These are phyloP conservation scores for Sebastes schlegelii DNA, from an alignment of 2,113 vertebrate species.

Conservation along the genomic window DNA sequence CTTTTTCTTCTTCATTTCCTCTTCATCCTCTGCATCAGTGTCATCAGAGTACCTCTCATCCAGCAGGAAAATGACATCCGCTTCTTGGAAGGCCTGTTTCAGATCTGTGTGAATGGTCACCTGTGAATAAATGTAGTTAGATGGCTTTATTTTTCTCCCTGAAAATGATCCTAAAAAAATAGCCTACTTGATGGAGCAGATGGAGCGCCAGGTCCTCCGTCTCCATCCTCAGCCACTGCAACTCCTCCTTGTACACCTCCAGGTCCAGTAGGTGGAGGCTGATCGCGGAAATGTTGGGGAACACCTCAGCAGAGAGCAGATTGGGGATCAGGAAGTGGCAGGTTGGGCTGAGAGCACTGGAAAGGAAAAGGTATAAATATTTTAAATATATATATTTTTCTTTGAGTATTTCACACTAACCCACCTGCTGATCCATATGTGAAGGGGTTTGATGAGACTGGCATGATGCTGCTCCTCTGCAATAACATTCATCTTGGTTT, in stretches of 20 bases:
- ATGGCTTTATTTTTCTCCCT: neutral
- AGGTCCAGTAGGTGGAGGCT: conserved; percentile 89
- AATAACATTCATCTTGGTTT: conserved; percentile 63
- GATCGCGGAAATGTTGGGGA: conserved; percentile 80
- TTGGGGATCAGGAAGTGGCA: conserved; percentile 87
- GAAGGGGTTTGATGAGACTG: conserved; percentile 80
- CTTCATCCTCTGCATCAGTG: conserved; percentile 9
- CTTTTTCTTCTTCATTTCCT: conserved; percentile 39
- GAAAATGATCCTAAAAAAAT: neutral
- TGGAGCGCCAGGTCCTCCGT: conserved; percentile 83
- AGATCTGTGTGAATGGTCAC: conserved; percentile 82
- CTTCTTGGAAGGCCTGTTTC: conserved; percentile 85
- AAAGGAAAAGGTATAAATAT: neutral
- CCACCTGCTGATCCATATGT: conserved; percentile 93
- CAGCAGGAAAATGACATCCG: conserved; percentile 88
- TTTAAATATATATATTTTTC: too few relatives aligned
- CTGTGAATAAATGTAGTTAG: conserved; percentile 28
- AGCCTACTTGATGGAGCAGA: conserved; percentile 75
- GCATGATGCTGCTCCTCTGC: conserved; percentile 79
- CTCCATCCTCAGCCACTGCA: conserved; percentile 82
- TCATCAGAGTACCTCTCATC: conserved; percentile 77
- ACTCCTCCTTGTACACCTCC: conserved; percentile 54
- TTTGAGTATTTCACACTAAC: neutral
- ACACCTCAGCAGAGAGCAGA: conserved; percentile 85
- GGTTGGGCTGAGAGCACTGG: conserved; percentile 85